Base-by-base conservation (phyloP, 1,140 invertebrate species). In the Orchestia grillus region DNA sequence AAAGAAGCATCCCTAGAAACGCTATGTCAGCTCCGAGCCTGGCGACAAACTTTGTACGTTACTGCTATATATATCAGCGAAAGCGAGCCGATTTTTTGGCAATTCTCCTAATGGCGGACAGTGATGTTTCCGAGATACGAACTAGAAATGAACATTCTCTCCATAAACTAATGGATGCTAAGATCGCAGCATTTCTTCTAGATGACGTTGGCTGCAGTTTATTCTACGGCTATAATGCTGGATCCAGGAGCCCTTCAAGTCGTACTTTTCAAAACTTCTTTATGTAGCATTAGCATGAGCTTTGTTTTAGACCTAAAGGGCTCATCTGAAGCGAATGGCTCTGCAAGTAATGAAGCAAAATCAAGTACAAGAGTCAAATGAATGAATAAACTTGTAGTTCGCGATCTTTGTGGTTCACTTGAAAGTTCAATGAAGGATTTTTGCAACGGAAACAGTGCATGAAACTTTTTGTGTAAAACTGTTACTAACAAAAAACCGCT, bases 11-110 rank as follows among this genome's bases (percentile, higher is more conserved):
- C 92, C 44, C 92, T 94, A 94, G 92, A 94, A 94, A 94, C 92
- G 92, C 92, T 94, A 94, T 94, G 92, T 94, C 92, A 94, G 92
- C 92, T 94, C 92, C 36, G 92, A 47, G 44, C 8, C 44, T 44
- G 92, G 92, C 92, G 92, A 94, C 92, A 94, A 94, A 94, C 43
- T 94, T 94, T 94, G 92, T 94, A 94, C 92, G 92, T 94, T 94
- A 94, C 92, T 94, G 92, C 92, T 44, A 47, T 94, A 94, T 94
- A 94, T 94, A 94, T 94, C 92, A 94, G 92, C 92, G 92, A 94
- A 94, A 94, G 92, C 92, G 44, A 44, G 92, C 92, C 92, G 92
- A 94, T 94, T 94, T 94, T 94, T 94, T 94, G 92, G 92, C 92
- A 94, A 94, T 94, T 94, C 92, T 94, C 92, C 92, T 94, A 94